Evolutionary conservation across 2,113 vertebrate species (phyloP).

Genomic region (Dolichallabes microphthalmus): DNA sequence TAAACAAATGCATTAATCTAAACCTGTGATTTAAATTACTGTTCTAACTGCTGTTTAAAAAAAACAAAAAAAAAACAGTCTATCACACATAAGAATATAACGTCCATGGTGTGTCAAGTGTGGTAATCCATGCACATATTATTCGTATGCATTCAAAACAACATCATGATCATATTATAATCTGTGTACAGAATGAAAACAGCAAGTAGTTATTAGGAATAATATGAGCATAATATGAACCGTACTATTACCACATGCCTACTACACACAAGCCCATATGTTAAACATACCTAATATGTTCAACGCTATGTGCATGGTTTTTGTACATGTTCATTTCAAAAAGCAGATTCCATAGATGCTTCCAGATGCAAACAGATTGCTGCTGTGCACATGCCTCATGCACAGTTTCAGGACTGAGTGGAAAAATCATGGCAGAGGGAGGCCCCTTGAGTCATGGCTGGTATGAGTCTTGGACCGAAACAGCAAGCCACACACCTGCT

Average conservation of each 20-base stretch:
- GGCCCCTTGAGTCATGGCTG: constrained; percentile 63
- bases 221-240: background rate
- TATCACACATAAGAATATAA: background rate
- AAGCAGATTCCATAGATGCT: constrained; percentile 35
- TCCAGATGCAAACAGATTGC: constrained; percentile 20
- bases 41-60: too few species aligned
- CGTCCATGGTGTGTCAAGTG: background rate
- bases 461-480: constrained; percentile 60
- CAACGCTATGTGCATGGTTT: constrained; percentile 2
- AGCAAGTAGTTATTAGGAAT: background rate
- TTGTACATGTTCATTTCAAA: constrained; percentile 19
- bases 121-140: background rate
- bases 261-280: constrained; percentile 26
- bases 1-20: background rate
- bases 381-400: constrained; percentile 21
- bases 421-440: constrained; percentile 63
- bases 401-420: constrained; percentile 50
- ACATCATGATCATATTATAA: background rate
- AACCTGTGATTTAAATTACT: background rate
- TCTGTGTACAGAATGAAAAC: background rate
- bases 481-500: constrained; percentile 66
- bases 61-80: too few species aligned
- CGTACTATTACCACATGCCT: background rate
- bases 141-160: background rate
- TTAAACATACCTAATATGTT: constrained; percentile 12